These are phyloP conservation scores for Ennomos fuscantarius DNA, from an alignment of 2,888 invertebrate genomes.

Conservation along the genomic window DNA sequence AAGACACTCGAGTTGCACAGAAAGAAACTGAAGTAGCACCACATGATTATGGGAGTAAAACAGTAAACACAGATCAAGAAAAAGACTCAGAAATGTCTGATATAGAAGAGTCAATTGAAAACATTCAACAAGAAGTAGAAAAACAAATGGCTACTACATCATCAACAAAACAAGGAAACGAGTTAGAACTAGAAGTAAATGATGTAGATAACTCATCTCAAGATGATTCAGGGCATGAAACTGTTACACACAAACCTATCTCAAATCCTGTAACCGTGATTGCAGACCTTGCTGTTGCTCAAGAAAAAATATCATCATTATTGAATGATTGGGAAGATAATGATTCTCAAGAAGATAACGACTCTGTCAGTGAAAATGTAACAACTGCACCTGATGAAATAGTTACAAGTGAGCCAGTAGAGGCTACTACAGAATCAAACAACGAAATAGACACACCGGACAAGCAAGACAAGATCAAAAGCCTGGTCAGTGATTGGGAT, in stretches of 20 bases:
- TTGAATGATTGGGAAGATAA: constrained; percentile 83
- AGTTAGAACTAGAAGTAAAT: background rate
- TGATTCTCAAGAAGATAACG: constrained; percentile 69
- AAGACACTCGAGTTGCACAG: background rate
- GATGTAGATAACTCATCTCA: constrained; percentile 30
- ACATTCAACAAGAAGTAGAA: constrained; percentile 77
- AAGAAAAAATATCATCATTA: constrained; percentile 72
- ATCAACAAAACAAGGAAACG: constrained; percentile 33
- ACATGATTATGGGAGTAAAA: constrained; percentile 25
- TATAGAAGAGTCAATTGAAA: constrained; percentile 78
- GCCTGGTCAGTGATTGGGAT: constrained; percentile 81
- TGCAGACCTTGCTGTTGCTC: constrained; percentile 33
- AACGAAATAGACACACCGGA: constrained; percentile 30
- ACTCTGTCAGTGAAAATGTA: constrained; percentile 32
- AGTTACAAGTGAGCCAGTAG: constrained; percentile 25
- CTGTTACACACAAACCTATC: constrained; percentile 14
- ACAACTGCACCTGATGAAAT: constrained; percentile 19
- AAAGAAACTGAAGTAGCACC: constrained; percentile 38
- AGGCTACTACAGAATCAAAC: constrained; percentile 16
- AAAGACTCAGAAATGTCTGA: constrained; percentile 44
- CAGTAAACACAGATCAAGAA: constrained; percentile 19
- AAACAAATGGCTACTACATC: constrained; percentile 52
- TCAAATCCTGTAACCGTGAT: constrained; percentile 20
- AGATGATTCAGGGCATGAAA: constrained; percentile 43
- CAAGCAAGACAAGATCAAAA: constrained; percentile 72